Base-by-base conservation (phyloP, 2,888 invertebrate species). In the Cosmorhoe ocellata region DNA sequence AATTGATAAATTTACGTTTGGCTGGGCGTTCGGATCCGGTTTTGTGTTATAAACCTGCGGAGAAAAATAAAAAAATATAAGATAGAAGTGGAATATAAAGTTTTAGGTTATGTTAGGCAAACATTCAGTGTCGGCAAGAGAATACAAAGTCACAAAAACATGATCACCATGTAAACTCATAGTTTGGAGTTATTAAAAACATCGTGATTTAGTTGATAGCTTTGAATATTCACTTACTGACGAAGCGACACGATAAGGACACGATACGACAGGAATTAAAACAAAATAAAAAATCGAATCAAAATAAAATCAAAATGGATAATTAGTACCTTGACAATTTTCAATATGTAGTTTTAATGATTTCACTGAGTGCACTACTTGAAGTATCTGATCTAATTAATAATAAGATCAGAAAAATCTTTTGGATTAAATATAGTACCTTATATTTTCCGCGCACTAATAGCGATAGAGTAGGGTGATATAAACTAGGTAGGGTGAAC, bases 1-100 rank as follows among this genome's bases (percentile, higher is more conserved):
- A n/a, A n/a, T n/a, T n/a, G n/a, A n/a, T n/a, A n/a, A 91, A 90
- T 84, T 91, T 91, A 91, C 90, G 87, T 90, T 90, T 86, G 80
- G 84, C 87, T 91, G 89, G 84, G 89, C 90, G 86, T 83, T 90
- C 85, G 90, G 82, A 76, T 91, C 91, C 90, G 90, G 80, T 89
- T 91, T 90, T 85, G 89, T 86, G 85, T 90, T 90, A 91, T 90
- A 91, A 86, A 91, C 91, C 91, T 91, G 91, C 81, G 88, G 84
- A 90, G 82, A 88, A 82, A 89, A n/a, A n/a, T n/a, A n/a, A n/a
- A 79, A 86, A 89, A 87, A 80, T 71, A 79, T 79, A 84, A 87
- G 82, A 85, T 79, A 89, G 86, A 85, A 81, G 81, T 86, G 80
- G 77, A 79, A 77, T 77, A 79, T 73, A 72, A 78, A 68, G 66